Evolutionary conservation across 1,140 invertebrate genomes (phyloP), one percentile per base, ranked within the genome.

Genomic region (Apis dorsata): DNA sequence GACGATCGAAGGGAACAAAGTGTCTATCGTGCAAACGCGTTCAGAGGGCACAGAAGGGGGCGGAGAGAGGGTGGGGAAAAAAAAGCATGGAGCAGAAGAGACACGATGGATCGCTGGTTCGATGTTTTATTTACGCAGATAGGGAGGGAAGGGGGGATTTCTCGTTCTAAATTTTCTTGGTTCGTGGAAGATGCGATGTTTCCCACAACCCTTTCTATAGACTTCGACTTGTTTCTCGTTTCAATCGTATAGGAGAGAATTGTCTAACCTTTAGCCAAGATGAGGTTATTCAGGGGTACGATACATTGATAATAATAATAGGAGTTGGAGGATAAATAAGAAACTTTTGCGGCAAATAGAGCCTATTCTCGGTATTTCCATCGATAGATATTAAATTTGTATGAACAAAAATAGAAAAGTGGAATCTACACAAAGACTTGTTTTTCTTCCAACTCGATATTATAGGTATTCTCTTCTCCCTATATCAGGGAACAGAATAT

Each of bases 121-220:
- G 17, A 76, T 76, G 34, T 66, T 81, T 76, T 76, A 74, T 81
- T 81, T 81, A 75, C 79, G 13, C 10, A 8, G 9, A 0, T 19
- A 28, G 12, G 13, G 21, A 11, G 12, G 13, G 24, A 4, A 2
- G 3, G 2, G 9, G 24, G 44, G 21, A 5, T 28, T 51, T 19
- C 13, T 10, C 44, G 55, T 79, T 71, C 68, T 71, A 71, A 71
- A 79, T 79, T 65, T n/a, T 19, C 59, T 13, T 28, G 28, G n/a
- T 24, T 15, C 34, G 10, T 21, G 44, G 28, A 49, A n/a, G 24
- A 62, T 63, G 49, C 59, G 51, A n/a, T 19, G 17, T 62, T 80
- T 73, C 69, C 51, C 70, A 55, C 59, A 49, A 62, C 24, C 28
- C 28, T 44, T 28, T 73, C 17, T 73, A 63, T 60, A 73, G 19